Base-by-base conservation (phyloP, 2,888 invertebrate species). In the Papilio protenor region DNA sequence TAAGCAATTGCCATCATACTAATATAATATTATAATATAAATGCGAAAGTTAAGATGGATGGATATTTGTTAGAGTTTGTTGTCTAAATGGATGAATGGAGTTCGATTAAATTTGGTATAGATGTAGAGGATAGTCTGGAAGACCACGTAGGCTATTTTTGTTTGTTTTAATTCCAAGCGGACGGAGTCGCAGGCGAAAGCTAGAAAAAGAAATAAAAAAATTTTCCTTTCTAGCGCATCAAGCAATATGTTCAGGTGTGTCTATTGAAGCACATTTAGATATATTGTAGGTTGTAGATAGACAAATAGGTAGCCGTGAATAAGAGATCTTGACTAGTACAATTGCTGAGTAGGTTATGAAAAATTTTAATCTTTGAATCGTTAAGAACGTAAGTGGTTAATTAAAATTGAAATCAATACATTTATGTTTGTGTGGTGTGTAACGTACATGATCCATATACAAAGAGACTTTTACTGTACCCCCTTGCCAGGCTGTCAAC, bases 381-480 rank as follows among this genome's bases (percentile, higher is more conserved):
- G 12, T 5, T 40, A 40, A 40, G 12, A 8, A 10, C 16, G 55
- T 12, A 16, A 57, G 40, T 74, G 18, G 18, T 10, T 16, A 23
- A 14, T 14, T 57, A 23, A 47, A 27, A 23, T 49, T 14, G n/a
- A 47, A 66, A 66, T 21, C n/a, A n/a, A 27, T 64, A 33, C 66
- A 40, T 33, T 64, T 2, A 18, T 47, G 11, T 66, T 21, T 40
- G 40, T 40, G 40, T 55, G 12, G n/a, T 69, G 23, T 76, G 47
- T 27, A 57, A 69, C 70, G 47, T n/a, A 21, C 47, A 33, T 66
- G 73, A 73, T 73, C 57, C 59, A 64, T 61, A 61, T 70, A 55
- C 49, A 61, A 23, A 12, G 72, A 14, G 21, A 75, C 57, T 52
- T 78, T 78, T 75, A 64, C 23, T 45, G 40, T 75, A n/a, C 75